A percentile compares a stretch with the other conserved stretches of the same genome.
These are phyloP conservation scores for Andrena hattorfiana DNA, from an alignment of 2,888 invertebrate genomes.

Conservation along the genomic window DNA sequence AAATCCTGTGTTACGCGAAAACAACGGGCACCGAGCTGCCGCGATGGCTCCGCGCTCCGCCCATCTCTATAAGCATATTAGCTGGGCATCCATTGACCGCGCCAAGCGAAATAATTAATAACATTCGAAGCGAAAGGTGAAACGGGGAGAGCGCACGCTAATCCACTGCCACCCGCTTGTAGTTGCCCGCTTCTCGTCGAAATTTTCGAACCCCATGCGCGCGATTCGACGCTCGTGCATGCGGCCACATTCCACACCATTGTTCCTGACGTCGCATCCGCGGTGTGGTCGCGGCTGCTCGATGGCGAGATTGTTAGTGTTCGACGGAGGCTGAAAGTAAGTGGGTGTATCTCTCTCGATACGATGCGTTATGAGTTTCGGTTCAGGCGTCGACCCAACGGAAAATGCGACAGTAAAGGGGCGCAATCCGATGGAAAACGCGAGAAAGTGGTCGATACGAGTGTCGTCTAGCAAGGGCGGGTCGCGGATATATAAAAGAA, in stretches of 20 bases:
- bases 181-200: slow-evolving; percentile 9
- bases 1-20: slow-evolving; percentile 21
- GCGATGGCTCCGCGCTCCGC: slow-evolving; percentile 1
- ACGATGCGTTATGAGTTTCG: slow-evolving; percentile 26
- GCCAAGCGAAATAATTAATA: slow-evolving; percentile 54
- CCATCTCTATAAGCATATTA: slow-evolving; percentile 23
- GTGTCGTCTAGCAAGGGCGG: slow-evolving; percentile 49
- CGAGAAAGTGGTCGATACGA: slow-evolving; percentile 59
- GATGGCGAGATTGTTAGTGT: not conserved
- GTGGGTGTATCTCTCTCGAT: slow-evolving; percentile 1
- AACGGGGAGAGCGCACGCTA: slow-evolving; percentile 7
- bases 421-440: slow-evolving; percentile 54
- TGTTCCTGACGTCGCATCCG: not conserved
- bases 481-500: slow-evolving; percentile 37
- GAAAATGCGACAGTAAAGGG: slow-evolving; percentile 60
- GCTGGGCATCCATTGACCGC: slow-evolving; percentile 29
- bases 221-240: not conserved
- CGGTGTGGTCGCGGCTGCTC: not conserved
- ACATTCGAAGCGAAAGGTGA: slow-evolving; percentile 40
- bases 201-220: slow-evolving; percentile 36
- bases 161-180: not conserved
- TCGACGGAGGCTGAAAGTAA: not conserved
- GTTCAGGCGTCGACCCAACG: slow-evolving; percentile 6
- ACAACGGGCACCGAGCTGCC: slow-evolving; percentile 5
- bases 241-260: not conserved